Base-by-base conservation (phyloP, 2,113 vertebrate species). In the Mustela lutreola region DNA sequence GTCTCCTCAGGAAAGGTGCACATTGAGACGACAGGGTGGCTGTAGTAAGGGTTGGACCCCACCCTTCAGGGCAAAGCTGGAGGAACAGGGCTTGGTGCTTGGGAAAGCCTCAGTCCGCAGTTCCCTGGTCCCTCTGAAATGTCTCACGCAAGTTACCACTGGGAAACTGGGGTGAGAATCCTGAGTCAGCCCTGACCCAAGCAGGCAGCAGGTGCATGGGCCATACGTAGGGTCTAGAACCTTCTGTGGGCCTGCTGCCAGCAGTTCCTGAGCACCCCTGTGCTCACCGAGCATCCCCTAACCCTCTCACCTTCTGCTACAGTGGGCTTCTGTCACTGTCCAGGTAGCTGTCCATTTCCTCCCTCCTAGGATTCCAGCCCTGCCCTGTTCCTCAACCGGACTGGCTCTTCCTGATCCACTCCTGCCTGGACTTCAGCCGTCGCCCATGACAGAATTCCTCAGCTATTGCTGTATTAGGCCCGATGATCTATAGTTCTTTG, bases 341-440 rank as follows among this genome's bases (percentile, higher is more conserved):
- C 0, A 1, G 4, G 5, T 11, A 24, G 82, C 28, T 18, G 33
- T 19, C 53, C 22, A 4, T 10, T 3, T 12, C 75, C n/a, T 39
- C 89, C 31, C 19, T 70, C 7, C 53, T 21, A 53, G 83, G 42
- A 73, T 60, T 5, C 3, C 2, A 12, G 48, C 42, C 71, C 36
- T 39, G 36, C n/a, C 56, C 63, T 26, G 58, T 6, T n/a, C n/a
- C 67, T 83, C 42, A 21, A 18, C 26, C 62, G 7, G 15, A 24
- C 80, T 63, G 58, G 45, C 16, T 78, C 82, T 85, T 58, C 39
- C 45, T 58, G 8, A 16, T 0, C 78, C 7, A 53, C 45, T 22
- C 24, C 15, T 39, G 75, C 48, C 33, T 42, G 91, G 48, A 22
- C 22, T 65, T 65, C 26, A 81, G 73, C n/a, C 45, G 22, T 79